These are phyloP conservation scores for Sinocyclocheilus rhinocerous DNA, from an alignment of 2,113 vertebrate species.

Conservation along the genomic window DNA sequence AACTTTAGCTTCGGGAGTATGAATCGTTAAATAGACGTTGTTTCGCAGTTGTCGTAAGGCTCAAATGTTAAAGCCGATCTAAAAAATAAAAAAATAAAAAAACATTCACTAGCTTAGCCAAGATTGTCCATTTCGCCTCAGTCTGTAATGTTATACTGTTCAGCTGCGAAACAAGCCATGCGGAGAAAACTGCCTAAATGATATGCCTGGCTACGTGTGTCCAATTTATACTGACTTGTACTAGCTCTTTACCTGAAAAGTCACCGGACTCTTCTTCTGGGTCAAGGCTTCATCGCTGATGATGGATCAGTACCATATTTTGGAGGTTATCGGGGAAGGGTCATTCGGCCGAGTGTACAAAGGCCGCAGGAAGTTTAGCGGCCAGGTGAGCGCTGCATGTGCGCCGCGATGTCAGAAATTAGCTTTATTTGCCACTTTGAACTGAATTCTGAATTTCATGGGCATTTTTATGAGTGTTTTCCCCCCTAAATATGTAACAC, in stretches of 20 bases:
- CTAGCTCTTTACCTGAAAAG: background rate
- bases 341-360: slow-evolving; percentile 95
- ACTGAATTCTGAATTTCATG: background rate
- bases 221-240: background rate
- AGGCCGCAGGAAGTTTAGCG: slow-evolving; percentile 84
- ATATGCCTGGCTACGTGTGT: background rate
- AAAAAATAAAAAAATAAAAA: background rate
- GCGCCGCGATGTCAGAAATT: background rate
- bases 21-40: background rate
- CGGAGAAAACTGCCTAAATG: background rate
- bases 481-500: background rate
- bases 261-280: background rate
- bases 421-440: background rate
- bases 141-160: background rate
- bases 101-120: background rate
- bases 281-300: background rate
- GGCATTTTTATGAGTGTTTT: too few species aligned
- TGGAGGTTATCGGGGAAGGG: slow-evolving; percentile 91
- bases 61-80: background rate
- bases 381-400: slow-evolving; percentile 79
- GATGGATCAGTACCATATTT: slow-evolving; percentile 89
- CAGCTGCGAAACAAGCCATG: background rate
- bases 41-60: background rate
- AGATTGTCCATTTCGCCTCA: too few species aligned
- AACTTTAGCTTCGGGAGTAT: background rate